Percentiles rank a stretch among this genome's conserved stretches.
Evolutionary conservation across 2,113 vertebrate genomes (phyloP).

Genomic region (Cryptotis parvus): DNA sequence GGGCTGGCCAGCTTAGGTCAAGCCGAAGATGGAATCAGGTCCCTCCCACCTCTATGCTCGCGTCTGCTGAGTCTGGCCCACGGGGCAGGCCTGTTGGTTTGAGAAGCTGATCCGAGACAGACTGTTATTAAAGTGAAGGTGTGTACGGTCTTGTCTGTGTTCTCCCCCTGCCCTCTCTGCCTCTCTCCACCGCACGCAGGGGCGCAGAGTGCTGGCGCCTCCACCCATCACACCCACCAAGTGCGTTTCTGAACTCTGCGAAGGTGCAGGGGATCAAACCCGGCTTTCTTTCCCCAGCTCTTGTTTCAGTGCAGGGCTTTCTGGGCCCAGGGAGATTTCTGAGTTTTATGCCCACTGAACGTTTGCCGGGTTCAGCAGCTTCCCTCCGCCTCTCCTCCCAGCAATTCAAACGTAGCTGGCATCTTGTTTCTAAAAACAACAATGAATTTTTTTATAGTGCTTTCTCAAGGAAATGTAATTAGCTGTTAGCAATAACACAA

Average conservation of each 20-base stretch:
- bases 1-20: background rate
- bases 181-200: background rate
- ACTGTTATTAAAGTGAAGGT: constrained; percentile 58
- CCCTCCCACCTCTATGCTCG: background rate
- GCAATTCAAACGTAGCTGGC: constrained; percentile 45
- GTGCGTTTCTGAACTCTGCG: no score
- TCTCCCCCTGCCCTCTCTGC: background rate
- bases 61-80: background rate
- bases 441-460: constrained; percentile 70
- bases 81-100: no score
- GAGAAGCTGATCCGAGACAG: no score
- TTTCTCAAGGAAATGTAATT: constrained; percentile 65
- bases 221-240: no score
- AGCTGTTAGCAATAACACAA: constrained; percentile 2
- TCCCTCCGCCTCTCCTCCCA: background rate
- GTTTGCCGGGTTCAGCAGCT: constrained; percentile 25
- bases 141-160: background rate
- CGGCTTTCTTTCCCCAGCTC: background rate
- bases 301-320: background rate
- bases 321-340: background rate
- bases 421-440: constrained; percentile 42
- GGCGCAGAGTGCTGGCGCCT: no score
- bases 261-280: no score
- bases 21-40: background rate
- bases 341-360: constrained; percentile 27